Evolutionary conservation across 2,888 invertebrate genomes (phyloP).

Genomic region (Carterocephalus palaemon): DNA sequence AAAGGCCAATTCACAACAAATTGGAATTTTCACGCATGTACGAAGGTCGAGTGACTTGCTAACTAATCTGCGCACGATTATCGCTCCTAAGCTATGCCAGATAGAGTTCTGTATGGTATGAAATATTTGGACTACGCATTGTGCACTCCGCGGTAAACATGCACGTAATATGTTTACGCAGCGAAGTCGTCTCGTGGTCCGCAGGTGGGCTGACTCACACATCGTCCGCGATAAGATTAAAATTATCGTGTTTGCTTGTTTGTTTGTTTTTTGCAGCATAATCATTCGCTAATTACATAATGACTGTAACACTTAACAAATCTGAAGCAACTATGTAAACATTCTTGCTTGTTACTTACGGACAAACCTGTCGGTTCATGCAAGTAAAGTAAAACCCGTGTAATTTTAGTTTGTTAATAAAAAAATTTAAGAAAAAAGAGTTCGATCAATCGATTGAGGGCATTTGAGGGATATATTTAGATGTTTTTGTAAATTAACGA

Average conservation of each 20-base stretch:
- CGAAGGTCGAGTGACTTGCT: neutral
- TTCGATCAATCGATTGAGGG: too few species aligned
- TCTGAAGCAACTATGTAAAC: constrained; percentile 12
- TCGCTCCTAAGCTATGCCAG: neutral
- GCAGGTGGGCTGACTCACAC: constrained; percentile 49
- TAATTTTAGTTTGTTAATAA: too few species aligned
- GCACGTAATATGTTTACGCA: constrained; percentile 20
- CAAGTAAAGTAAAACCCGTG: too few species aligned
- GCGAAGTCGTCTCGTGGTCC: constrained; percentile 31
- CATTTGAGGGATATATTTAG: too few species aligned
- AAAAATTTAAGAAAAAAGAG: too few species aligned
- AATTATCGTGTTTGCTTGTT: constrained; percentile 28
- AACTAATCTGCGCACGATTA: neutral
- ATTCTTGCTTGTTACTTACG: too few species aligned
- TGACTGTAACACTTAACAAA: constrained; percentile 15
- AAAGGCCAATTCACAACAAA: constrained; percentile 10
- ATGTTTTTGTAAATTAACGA: too few species aligned
- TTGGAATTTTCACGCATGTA: constrained; percentile 11
- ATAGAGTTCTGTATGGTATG: neutral
- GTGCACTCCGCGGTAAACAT: neutral
- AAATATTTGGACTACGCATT: neutral
- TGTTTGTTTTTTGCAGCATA: constrained; percentile 14
- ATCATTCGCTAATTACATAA: neutral
- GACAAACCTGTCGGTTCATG: too few species aligned
- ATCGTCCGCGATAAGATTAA: constrained; percentile 8